Percentiles rank a stretch among this genome's conserved stretches.
Evolutionary conservation across 2,113 vertebrate species (phyloP).

Genomic region (Mohoua ochrocephala): DNA sequence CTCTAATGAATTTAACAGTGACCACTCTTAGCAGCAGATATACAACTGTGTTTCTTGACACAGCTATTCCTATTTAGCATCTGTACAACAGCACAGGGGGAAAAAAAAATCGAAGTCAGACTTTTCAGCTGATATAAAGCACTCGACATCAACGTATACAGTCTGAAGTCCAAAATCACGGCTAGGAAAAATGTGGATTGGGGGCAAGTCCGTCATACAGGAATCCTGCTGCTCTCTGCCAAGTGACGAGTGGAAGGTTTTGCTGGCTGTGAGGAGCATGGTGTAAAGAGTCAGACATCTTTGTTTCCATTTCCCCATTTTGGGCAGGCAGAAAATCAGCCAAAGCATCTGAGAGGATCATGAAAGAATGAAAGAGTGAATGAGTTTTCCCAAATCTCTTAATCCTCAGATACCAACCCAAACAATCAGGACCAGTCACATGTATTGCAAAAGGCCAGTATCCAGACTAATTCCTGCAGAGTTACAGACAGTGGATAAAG

Average conservation of each 20-base stretch:
- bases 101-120: background rate
- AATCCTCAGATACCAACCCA: background rate
- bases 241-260: background rate
- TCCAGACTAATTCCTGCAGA: background rate
- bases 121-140: background rate
- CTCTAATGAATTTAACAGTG: background rate
- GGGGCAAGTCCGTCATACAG: accelerated
- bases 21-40: background rate
- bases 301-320: background rate
- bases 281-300: background rate
- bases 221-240: background rate
- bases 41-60: background rate
- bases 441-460: background rate
- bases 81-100: background rate
- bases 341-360: background rate
- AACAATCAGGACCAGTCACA: background rate
- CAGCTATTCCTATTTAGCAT: background rate
- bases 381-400: constrained; percentile 6
- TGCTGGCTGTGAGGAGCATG: background rate
- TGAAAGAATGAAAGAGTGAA: background rate
- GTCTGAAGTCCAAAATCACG: background rate
- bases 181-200: background rate
- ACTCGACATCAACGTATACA: background rate
- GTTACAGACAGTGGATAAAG: background rate
- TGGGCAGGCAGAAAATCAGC: background rate